phyloP scores from a whole-genome alignment of 1,140 invertebrate genomes.

The Ceratina calcarata region DNA sequence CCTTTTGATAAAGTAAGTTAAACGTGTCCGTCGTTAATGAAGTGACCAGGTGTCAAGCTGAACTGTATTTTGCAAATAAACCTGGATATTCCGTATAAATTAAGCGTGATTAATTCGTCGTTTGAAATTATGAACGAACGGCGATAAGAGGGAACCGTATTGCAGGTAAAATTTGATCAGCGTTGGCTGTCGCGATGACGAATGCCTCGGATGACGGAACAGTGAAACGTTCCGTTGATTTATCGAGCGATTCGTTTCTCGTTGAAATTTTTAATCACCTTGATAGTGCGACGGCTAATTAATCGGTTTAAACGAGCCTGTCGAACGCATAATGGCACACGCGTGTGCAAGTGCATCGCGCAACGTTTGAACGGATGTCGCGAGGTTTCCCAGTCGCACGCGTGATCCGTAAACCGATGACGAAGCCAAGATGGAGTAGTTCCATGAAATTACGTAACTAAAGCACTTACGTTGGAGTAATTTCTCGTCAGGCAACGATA shows the following conservation, averaged over 20 bases:
- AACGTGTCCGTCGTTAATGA: no score
- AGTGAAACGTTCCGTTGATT: background rate
- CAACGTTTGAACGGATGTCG: background rate
- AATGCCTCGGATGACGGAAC: no score
- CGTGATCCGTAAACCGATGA: conserved; percentile 45
- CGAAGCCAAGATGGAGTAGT: conserved; percentile 9
- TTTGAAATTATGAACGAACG: no score
- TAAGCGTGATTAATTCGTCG: no score
- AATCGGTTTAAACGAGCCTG: background rate
- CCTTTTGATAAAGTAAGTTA: no score
- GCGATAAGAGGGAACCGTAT: no score
- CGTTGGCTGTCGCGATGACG: background rate
- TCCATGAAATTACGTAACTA: conserved; percentile 51
- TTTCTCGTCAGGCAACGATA: conserved; percentile 48
- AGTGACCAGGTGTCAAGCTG: no score
- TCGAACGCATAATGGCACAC: background rate
- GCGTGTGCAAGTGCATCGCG: background rate
- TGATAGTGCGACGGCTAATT: background rate
- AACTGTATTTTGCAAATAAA: no score
- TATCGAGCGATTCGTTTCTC: background rate
- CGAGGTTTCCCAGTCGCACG: conserved; percentile 34
- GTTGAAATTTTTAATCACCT: background rate
- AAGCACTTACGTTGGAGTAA: conserved; percentile 52
- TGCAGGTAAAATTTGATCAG: background rate
- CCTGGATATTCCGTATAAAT: no score